Percentiles rank a stretch among this genome's conserved stretches.
These are phyloP conservation scores for Agriotes lineatus DNA, from an alignment of 2,888 invertebrate species.

Conservation along the genomic window DNA sequence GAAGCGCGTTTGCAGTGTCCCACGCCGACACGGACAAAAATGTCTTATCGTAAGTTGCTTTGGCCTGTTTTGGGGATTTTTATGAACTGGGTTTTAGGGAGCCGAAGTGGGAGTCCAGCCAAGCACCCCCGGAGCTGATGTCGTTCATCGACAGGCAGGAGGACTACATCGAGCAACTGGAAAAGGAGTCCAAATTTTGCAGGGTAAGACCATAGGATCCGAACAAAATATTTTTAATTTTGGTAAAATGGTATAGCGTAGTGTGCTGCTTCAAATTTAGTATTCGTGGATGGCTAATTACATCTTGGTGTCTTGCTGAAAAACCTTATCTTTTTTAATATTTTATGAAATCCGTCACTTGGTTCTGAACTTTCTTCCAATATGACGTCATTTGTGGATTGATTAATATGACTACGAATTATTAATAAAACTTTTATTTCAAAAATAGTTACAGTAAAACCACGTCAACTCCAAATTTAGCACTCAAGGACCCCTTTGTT, in stretches of 20 bases:
- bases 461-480: no score
- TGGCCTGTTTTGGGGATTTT: not conserved
- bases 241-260: not conserved
- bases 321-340: no score
- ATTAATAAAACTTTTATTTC: no score
- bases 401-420: no score
- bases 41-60: constrained; percentile 13
- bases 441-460: no score
- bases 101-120: constrained; percentile 29
- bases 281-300: no score
- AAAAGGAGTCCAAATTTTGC: constrained; percentile 87
- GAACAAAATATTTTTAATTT: not conserved
- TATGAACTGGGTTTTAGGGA: constrained; percentile 12
- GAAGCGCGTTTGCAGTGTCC: constrained; percentile 8
- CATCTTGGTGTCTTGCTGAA: no score
- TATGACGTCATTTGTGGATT: no score
- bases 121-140: constrained; percentile 77
- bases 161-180: constrained; percentile 88
- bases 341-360: no score
- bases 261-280: no score
- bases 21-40: constrained; percentile 22
- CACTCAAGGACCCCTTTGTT: no score
- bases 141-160: constrained; percentile 88
- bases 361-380: no score
- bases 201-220: constrained; percentile 67